These are phyloP conservation scores for Cariama cristata DNA, from an alignment of 2,113 vertebrate species.

Conservation along the genomic window DNA sequence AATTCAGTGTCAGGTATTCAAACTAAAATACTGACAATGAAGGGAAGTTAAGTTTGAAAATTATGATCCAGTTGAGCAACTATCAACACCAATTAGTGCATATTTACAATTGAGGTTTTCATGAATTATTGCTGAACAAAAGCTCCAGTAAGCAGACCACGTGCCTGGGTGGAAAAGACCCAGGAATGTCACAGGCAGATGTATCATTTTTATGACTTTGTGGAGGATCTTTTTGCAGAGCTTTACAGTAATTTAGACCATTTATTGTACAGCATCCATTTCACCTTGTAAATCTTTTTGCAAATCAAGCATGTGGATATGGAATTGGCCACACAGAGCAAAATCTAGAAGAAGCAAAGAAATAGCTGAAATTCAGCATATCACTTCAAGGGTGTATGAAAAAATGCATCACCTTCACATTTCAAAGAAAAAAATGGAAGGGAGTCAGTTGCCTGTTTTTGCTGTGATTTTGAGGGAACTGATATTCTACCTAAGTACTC, in stretches of 20 bases:
- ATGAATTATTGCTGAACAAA: not conserved
- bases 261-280: not conserved
- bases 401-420: not conserved
- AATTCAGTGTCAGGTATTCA: not conserved
- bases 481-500: not conserved
- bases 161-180: not conserved
- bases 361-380: not conserved
- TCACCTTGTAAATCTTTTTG: not conserved
- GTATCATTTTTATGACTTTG: conserved; percentile 54
- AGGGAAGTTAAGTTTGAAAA: not conserved
- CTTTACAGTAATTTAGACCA: not conserved
- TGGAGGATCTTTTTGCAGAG: not conserved
- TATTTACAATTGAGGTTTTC: not conserved
- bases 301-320: not conserved
- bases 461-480: not conserved
- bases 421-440: not conserved
- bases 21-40: not conserved
- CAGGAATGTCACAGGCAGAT: conserved; percentile 9
- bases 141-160: not conserved
- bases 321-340: not conserved
- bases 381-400: not conserved
- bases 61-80: not conserved
- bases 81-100: not conserved
- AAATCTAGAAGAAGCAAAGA: not conserved
- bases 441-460: not conserved